Conservation (phyloP, 2,113 vertebrate genomes). For the Pavo muticus region DNA sequence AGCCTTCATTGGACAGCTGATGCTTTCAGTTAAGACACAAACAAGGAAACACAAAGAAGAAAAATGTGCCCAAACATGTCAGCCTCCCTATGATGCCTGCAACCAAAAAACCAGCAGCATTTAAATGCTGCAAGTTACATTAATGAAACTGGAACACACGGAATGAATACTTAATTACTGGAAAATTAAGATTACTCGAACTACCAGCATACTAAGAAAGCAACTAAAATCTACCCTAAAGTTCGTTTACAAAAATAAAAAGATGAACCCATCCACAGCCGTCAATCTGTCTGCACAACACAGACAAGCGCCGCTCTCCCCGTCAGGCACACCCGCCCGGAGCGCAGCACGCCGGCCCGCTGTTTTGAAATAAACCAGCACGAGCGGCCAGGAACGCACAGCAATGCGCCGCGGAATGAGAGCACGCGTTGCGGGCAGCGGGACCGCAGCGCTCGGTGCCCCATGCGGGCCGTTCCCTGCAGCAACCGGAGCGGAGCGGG, state of each 20-base stretch:
- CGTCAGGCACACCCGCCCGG: background rate
- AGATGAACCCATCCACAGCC: background rate
- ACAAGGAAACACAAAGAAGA: background rate
- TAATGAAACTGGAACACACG: background rate
- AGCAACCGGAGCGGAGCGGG: too few species aligned
- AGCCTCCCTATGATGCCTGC: fast-evolving
- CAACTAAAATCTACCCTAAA: background rate
- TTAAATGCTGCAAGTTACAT: background rate
- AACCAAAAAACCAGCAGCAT: background rate
- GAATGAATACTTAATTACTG: fast-evolving
- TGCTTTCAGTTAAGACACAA: background rate
- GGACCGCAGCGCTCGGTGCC: background rate
- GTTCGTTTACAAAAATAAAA: fast-evolving
- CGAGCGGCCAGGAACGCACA: background rate
- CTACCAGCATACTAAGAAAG: fast-evolving
- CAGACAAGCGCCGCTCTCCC: background rate
- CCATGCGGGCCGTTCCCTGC: background rate
- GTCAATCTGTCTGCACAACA: background rate
- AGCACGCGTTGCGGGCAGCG: background rate
- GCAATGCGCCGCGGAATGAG: background rate
- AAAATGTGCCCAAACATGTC: background rate
- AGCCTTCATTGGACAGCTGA: background rate
- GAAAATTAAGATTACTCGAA: background rate
- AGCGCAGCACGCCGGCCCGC: background rate
- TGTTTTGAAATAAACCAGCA: background rate